A percentile compares a stretch with the other conserved stretches of the same genome.
phyloP scores from a whole-genome alignment of 1,140 invertebrate genomes.

The Drosophila aff. region DNA sequence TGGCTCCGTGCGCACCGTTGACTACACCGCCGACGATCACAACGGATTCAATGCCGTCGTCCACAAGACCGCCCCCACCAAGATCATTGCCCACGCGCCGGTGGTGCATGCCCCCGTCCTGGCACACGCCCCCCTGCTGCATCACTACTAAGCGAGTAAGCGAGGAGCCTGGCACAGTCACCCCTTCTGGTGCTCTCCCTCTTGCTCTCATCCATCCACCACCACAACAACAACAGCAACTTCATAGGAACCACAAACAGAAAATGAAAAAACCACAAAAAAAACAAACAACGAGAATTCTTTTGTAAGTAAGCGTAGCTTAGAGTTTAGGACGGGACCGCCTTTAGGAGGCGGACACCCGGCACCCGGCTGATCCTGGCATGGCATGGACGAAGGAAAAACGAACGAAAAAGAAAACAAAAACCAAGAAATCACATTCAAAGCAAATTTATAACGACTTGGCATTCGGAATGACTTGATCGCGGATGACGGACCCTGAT shows the following conservation, averaged over 20 bases:
- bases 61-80: conserved; percentile 85
- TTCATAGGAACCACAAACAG: conserved; percentile 72
- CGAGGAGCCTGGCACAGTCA: conserved; percentile 38
- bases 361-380: conserved; percentile 78
- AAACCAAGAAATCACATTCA: conserved; percentile 29
- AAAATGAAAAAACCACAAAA: conserved; percentile 48
- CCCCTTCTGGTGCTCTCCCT: conserved; percentile 58
- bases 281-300: conserved; percentile 48
- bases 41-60: conserved; percentile 87
- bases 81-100: conserved; percentile 77
- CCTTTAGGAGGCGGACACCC: conserved; percentile 58
- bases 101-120: conserved; percentile 71
- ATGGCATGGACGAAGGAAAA: conserved; percentile 81
- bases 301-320: conserved; percentile 77
- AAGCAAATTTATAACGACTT: conserved; percentile 55
- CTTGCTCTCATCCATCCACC: conserved; percentile 47
- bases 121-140: conserved; percentile 72
- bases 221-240: conserved; percentile 24
- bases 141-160: conserved; percentile 65
- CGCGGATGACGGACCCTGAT: conserved; percentile 28
- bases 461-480: conserved; percentile 59
- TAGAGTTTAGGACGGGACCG: conserved; percentile 71
- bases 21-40: conserved; percentile 90
- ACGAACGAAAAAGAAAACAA: conserved; percentile 53
- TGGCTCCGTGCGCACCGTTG: conserved; percentile 87